Evolutionary conservation across 2,888 invertebrate genomes (phyloP).

Genomic region (Choristoneura rosaceana): DNA sequence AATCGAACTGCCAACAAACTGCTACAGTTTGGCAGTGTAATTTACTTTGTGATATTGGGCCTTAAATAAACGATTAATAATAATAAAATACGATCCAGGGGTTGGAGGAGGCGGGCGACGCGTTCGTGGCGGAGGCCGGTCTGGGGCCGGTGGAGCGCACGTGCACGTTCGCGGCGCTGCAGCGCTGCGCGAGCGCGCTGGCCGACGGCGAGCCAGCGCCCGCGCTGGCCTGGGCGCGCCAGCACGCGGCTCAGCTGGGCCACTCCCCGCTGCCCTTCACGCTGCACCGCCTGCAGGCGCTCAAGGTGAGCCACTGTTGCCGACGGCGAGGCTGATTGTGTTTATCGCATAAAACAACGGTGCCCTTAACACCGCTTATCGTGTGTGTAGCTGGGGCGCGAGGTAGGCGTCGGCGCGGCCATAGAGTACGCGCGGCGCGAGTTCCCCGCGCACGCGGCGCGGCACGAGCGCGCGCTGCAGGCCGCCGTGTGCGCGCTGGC

Average conservation of each 20-base stretch:
- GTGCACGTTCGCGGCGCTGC: slow-evolving; percentile 81
- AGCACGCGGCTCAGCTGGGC: slow-evolving; percentile 89
- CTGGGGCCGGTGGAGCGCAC: slow-evolving; percentile 72
- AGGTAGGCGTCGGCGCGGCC: slow-evolving; percentile 90
- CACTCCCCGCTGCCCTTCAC: slow-evolving; percentile 80
- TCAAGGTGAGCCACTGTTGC: slow-evolving; percentile 66
- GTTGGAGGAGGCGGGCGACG: slow-evolving; percentile 96
- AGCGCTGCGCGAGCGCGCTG: slow-evolving; percentile 94
- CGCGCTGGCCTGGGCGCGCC: slow-evolving; percentile 94
- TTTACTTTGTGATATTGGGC: too few species aligned
- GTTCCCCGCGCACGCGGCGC: slow-evolving; percentile 88
- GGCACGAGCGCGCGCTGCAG: slow-evolving; percentile 78
- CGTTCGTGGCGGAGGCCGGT: slow-evolving; percentile 84
- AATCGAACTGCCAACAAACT: too few species aligned
- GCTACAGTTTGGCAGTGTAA: too few species aligned
- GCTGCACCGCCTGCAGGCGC: slow-evolving; percentile 76
- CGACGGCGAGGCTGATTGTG: too few species aligned
- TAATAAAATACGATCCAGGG: slow-evolving; percentile 78
- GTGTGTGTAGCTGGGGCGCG: slow-evolving; percentile 64
- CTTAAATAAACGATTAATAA: too few species aligned
- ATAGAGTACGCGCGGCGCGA: slow-evolving; percentile 94
- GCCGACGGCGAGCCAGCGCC: slow-evolving; percentile 92
- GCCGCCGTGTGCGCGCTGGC: slow-evolving; percentile 79
- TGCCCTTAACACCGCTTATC: neutral
- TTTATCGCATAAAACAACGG: neutral